Base-by-base conservation (phyloP, 35 echinoderm and acorn worm genomes). In the Anneissia japonica region DNA sequence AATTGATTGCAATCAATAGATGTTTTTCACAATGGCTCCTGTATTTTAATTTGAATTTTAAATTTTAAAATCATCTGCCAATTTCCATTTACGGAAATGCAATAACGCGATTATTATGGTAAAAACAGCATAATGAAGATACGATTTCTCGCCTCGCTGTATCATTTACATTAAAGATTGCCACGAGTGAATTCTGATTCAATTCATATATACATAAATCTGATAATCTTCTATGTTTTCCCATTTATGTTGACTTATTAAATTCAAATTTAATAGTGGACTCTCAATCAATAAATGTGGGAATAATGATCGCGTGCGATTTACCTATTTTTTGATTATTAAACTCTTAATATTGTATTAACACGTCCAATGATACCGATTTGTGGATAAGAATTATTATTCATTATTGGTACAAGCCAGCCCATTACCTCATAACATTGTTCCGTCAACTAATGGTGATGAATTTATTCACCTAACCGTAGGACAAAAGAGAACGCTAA, bases 21-120 rank as follows among this genome's bases (percentile, higher is more conserved):
- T 64, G 21, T 19, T 64, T 6, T 19, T 19, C 2, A 26, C 51
- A 12, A 9, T 64, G 2, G 7, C 19, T 64, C 51, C 11, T 64
- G 51, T 64, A 26, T 64, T 64, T 64, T 64, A 64, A 64, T 64
- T 64, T 64, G 51, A 64, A 64, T 64, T 64, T 64, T 64, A 64
- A 64, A 64, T 64, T 64, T 64, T 23, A 64, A 43, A 43, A 43
- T 43, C 4, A 43, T 64, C 9, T 64, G 51, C 51, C 51, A 64
- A 64, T 64, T 64, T 64, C 51, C 51, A 64, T 64, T 43, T 43
- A 43, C 4, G 4, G 14, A 6, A 14, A 14, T 43, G 40, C 40
- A 6, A 6, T 6, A 43, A 43, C 14, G 40, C 40, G 11, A 64
- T 64, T 26, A 64, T 19, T 16, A 64, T 43, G 40, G 51, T 64